A percentile compares a stretch with the other conserved stretches of the same genome.
Conservation (phyloP, 2,888 invertebrate species). For the Cryptocephalus moraei region DNA sequence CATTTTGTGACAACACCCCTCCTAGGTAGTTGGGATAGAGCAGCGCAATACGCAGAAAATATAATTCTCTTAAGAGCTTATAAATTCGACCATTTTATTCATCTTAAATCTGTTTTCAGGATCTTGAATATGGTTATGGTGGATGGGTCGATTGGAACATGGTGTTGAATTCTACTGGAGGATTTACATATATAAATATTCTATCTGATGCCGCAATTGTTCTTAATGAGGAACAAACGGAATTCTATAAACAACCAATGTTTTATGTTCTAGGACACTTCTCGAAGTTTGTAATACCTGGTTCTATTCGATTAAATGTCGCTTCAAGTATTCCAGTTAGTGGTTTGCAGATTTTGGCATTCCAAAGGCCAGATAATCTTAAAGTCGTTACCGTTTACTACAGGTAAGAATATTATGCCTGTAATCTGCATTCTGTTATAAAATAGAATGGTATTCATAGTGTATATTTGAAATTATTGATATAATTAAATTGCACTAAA, state of each 20-base stretch:
- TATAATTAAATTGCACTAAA: too few species aligned
- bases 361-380: background rate
- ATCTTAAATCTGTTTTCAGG: conserved; percentile 38
- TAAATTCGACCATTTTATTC: background rate
- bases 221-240: conserved; percentile 45
- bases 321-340: conserved; percentile 15
- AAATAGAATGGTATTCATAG: too few species aligned
- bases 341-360: conserved; percentile 19
- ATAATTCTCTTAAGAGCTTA: conserved; percentile 39
- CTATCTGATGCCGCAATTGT: conserved; percentile 69
- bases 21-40: conserved; percentile 69
- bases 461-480: too few species aligned
- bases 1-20: background rate
- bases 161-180: conserved; percentile 57
- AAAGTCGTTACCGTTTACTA: background rate
- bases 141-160: conserved; percentile 90
- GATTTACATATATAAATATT: conserved; percentile 68
- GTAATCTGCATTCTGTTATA: too few species aligned
- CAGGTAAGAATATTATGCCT: background rate
- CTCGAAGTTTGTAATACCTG: conserved; percentile 49
- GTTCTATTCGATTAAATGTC: conserved; percentile 38
- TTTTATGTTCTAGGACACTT: conserved; percentile 75
- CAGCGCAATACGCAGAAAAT: conserved; percentile 49
- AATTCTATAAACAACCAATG: conserved; percentile 81
- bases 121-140: conserved; percentile 60